phyloP scores from a whole-genome alignment of 1,140 invertebrate species.

The Harpegnathos saltator region DNA sequence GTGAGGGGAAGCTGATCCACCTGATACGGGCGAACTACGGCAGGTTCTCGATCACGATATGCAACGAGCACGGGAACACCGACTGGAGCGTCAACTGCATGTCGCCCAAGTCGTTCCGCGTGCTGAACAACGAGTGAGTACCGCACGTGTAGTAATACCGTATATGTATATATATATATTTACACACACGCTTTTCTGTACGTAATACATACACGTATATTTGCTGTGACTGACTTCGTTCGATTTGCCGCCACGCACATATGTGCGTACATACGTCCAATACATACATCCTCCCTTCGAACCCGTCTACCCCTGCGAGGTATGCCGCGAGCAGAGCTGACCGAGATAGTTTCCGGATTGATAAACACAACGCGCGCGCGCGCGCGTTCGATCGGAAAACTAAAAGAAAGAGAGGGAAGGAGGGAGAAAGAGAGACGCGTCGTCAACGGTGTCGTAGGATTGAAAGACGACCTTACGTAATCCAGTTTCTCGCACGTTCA shows the following conservation, averaged over 20 bases:
- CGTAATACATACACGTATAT: neutral
- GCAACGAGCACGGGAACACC: slow-evolving; percentile 98
- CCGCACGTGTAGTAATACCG: slow-evolving; percentile 15
- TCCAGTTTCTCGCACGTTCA: neutral
- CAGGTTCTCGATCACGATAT: slow-evolving; percentile 97
- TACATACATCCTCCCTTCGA: slow-evolving; percentile 15
- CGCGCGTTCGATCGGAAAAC: neutral
- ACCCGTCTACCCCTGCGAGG: neutral
- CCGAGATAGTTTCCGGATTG: slow-evolving; percentile 6
- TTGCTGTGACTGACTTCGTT: slow-evolving; percentile 49
- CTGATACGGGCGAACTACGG: slow-evolving; percentile 98
- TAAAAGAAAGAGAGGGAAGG: too few species aligned
- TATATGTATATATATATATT: too few species aligned
- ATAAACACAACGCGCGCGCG: neutral
- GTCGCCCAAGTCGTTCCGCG: slow-evolving; percentile 93
- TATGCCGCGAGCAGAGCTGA: slow-evolving; percentile 34
- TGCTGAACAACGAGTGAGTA: slow-evolving; percentile 92
- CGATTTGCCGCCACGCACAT: slow-evolving; percentile 19
- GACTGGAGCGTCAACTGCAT: slow-evolving; percentile 99
- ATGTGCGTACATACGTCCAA: neutral
- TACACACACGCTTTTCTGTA: slow-evolving; percentile 30
- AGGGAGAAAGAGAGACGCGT: too few species aligned
- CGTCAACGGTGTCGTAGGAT: neutral
- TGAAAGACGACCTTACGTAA: too few species aligned
- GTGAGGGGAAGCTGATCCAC: slow-evolving; percentile 94